phyloP scores from a whole-genome alignment of 2,888 invertebrate species.

The Lasioglossum oenotherae region DNA sequence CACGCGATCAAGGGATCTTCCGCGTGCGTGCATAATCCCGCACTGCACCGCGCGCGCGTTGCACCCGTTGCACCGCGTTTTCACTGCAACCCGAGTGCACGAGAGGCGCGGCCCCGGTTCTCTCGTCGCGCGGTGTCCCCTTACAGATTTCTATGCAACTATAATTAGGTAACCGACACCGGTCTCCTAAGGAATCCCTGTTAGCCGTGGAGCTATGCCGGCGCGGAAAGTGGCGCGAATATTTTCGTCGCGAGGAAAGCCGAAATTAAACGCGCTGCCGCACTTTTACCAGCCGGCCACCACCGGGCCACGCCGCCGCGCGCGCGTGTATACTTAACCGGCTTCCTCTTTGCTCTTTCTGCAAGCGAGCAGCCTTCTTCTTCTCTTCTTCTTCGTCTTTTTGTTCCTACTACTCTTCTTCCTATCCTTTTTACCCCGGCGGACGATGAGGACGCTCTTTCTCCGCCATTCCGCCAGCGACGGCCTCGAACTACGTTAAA shows the following conservation, averaged over 20 bases:
- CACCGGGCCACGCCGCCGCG: constrained; percentile 20
- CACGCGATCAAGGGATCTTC: constrained; percentile 54
- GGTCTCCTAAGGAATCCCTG: constrained; percentile 68
- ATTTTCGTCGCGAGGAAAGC: constrained; percentile 70
- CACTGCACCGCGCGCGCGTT: neutral
- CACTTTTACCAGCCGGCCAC: constrained; percentile 59
- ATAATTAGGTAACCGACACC: constrained; percentile 74
- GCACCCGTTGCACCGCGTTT: constrained; percentile 38
- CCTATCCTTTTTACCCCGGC: neutral
- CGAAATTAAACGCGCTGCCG: constrained; percentile 67
- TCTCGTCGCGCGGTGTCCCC: constrained; percentile 65
- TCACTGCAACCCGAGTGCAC: constrained; percentile 65
- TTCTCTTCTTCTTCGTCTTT: neutral
- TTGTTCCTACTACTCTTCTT: neutral
- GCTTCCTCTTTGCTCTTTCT: constrained; percentile 14
- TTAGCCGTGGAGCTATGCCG: constrained; percentile 71
- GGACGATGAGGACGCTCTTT: neutral
- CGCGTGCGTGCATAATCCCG: constrained; percentile 49
- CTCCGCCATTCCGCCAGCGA: neutral
- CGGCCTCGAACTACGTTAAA: neutral
- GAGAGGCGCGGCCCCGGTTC: constrained; percentile 60
- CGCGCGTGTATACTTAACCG: constrained; percentile 16
- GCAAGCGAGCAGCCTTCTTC: neutral
- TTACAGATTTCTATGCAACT: constrained; percentile 76
- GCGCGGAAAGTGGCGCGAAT: constrained; percentile 69